phyloP scores from a whole-genome alignment of 2,888 invertebrate species.

The Tiliacea citrago region DNA sequence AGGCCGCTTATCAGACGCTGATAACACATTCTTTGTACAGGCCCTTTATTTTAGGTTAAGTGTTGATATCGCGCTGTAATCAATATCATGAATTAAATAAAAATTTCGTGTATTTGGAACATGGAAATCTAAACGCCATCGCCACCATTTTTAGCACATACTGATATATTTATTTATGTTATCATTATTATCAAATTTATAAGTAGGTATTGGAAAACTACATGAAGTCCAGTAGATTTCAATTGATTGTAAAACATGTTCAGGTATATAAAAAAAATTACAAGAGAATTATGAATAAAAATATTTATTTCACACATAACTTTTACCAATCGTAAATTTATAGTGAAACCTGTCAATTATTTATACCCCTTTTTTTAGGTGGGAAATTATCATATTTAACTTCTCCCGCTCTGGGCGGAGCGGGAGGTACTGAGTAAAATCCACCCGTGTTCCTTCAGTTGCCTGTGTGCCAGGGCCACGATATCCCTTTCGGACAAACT shows the following conservation, averaged over 20 bases:
- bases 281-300: neutral
- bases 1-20: slow-evolving; percentile 79
- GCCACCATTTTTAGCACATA: neutral
- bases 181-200: neutral
- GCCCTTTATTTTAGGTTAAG: slow-evolving; percentile 76
- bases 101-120: slow-evolving; percentile 6
- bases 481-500: no score
- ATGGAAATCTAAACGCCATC: neutral
- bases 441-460: no score
- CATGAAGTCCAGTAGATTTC: neutral
- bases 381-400: no score
- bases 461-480: no score
- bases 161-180: neutral
- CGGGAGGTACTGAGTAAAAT: no score
- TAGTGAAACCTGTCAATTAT: neutral
- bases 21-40: slow-evolving; percentile 78
- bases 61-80: slow-evolving; percentile 64
- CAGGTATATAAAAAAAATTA: neutral
- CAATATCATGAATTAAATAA: slow-evolving; percentile 55
- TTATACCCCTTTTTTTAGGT: no score
- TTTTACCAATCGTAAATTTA: neutral
- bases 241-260: neutral
- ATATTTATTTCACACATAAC: neutral
- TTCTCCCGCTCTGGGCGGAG: no score
- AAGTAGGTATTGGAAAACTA: neutral